These are phyloP conservation scores for Hydraecia micacea DNA, from an alignment of 2,888 invertebrate genomes.

Conservation along the genomic window DNA sequence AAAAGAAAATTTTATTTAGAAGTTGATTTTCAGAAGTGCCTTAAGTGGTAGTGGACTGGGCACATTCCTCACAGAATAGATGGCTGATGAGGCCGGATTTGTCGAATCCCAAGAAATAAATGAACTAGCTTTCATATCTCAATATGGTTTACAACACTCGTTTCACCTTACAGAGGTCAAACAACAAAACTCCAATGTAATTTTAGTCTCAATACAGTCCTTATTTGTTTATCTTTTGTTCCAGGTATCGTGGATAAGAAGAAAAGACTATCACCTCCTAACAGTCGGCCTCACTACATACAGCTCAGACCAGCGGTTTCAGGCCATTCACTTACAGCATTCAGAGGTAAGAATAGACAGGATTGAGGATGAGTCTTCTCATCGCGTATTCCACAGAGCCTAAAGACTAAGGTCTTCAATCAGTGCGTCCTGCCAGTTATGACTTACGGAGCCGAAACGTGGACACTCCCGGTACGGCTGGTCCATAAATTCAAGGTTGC, in stretches of 20 bases:
- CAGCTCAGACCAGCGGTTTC: conserved; percentile 96
- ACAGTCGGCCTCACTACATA: conserved; percentile 97
- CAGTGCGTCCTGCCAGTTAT: no score
- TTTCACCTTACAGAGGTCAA: neutral
- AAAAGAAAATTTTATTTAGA: neutral
- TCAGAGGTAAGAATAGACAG: conserved; percentile 92
- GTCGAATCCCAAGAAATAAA: no score
- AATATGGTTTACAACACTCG: neutral
- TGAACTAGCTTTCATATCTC: no score
- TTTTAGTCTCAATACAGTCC: neutral
- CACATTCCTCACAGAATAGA: neutral
- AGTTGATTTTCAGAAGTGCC: neutral
- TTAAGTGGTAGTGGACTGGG: neutral
- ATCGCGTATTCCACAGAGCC: no score
- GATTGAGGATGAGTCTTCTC: no score
- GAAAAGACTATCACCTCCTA: conserved; percentile 95
- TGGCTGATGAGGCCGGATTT: no score
- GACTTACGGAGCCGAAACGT: no score
- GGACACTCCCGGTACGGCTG: no score
- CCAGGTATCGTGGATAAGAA: conserved; percentile 96
- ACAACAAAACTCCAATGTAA: neutral
- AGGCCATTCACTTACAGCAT: conserved; percentile 96
- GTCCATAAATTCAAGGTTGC: no score
- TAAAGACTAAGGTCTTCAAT: no score
- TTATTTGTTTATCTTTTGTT: conserved; percentile 67